phyloP scores from a whole-genome alignment of 2,797 vertebrate species.

The Syncerus caffer region DNA sequence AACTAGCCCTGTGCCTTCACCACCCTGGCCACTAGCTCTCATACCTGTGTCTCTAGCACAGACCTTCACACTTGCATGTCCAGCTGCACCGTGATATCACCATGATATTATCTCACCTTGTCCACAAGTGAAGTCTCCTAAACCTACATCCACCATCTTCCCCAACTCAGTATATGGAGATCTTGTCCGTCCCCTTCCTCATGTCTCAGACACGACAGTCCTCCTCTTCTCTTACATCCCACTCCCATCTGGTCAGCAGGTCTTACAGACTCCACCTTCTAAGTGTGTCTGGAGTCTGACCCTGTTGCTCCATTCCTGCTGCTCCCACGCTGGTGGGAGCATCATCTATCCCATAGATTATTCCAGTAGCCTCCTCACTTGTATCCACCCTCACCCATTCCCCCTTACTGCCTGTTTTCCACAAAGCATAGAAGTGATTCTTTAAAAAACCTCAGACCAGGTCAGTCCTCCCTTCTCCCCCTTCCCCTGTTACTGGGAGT shows the following conservation, averaged over 20 bases:
- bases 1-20: too few species aligned
- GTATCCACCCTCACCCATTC: rapidly evolving
- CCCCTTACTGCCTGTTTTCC: not conserved
- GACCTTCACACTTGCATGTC: not conserved
- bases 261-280: not conserved
- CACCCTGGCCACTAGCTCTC: not conserved
- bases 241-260: rapidly evolving
- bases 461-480: not conserved
- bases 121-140: rapidly evolving
- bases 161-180: too few species aligned
- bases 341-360: too few species aligned
- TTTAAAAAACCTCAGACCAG: not conserved
- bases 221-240: not conserved
- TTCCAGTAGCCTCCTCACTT: not conserved
- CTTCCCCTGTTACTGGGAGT: not conserved
- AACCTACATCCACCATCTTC: rapidly evolving
- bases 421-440: not conserved
- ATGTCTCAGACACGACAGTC: rapidly evolving
- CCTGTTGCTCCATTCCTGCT: rapidly evolving
- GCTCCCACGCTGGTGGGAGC: too few species aligned
- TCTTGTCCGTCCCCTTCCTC: not conserved
- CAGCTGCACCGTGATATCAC: not conserved
- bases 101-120: not conserved
- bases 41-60: not conserved
- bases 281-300: not conserved